Conservation (phyloP, 2,113 vertebrate species). For the Castor canadensis region DNA sequence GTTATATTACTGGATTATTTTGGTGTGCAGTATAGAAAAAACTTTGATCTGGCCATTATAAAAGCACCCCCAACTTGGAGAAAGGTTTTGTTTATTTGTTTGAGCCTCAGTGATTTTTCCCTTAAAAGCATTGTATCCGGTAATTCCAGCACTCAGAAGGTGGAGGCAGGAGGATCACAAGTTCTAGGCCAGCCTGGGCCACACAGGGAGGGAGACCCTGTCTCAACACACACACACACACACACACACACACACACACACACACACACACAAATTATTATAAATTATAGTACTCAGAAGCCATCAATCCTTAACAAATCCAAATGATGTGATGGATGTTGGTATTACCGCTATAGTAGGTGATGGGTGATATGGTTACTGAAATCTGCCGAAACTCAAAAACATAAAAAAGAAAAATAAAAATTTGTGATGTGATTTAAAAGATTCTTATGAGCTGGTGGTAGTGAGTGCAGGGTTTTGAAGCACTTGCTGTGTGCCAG, state of each 20-base stretch:
- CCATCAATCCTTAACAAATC: not conserved
- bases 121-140: not conserved
- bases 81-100: conserved; percentile 12
- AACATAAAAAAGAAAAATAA: too few relatives aligned
- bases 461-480: not conserved
- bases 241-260: too few relatives aligned
- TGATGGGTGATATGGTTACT: not conserved
- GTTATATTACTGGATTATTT: not conserved
- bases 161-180: too few relatives aligned
- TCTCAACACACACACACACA: too few relatives aligned
- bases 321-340: not conserved
- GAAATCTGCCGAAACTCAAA: too few relatives aligned
- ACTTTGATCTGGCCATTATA: not conserved
- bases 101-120: not conserved
- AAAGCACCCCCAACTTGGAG: not conserved
- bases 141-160: too few relatives aligned
- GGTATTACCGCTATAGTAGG: not conserved
- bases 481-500: not conserved
- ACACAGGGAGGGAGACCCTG: too few relatives aligned
- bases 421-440: not conserved
- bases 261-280: too few relatives aligned
- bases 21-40: not conserved
- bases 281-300: too few relatives aligned
- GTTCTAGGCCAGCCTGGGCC: too few relatives aligned
- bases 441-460: not conserved